Conservation (phyloP, 2,113 vertebrate genomes). For the Cheilinus undulatus region DNA sequence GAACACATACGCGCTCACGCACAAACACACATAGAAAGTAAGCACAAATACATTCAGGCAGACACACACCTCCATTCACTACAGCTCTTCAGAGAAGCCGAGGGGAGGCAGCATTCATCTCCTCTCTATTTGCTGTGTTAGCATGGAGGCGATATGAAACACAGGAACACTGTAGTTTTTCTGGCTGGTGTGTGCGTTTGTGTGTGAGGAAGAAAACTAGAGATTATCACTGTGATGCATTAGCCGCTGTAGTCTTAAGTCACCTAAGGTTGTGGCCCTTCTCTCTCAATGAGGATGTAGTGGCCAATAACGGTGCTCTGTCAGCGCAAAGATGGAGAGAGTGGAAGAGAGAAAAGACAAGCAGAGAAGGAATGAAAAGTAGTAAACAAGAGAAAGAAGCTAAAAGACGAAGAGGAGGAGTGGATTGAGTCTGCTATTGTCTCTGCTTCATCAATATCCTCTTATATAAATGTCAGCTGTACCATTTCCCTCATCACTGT, state of each 20-base stretch:
- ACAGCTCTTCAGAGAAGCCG: constrained; percentile 68
- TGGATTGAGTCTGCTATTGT: constrained; percentile 96
- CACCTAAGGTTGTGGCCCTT: constrained; percentile 79
- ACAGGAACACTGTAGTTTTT: constrained; percentile 55
- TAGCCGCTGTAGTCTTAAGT: constrained; percentile 64
- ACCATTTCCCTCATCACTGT: constrained; percentile 95
- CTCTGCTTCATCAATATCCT: constrained; percentile 99
- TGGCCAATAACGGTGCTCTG: constrained; percentile 72
- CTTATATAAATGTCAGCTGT: constrained; percentile 99
- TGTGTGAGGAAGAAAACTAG: constrained; percentile 57
- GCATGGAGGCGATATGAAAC: constrained; percentile 69
- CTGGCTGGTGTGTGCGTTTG: constrained; percentile 26
- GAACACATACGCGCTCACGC: constrained; percentile 72
- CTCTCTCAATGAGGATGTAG: constrained; percentile 78
- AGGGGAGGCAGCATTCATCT: constrained; percentile 74
- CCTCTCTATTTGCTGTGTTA: constrained; percentile 77
- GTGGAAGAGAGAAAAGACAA: constrained; percentile 59
- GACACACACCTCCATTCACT: constrained; percentile 64
- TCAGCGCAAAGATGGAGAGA: constrained; percentile 72
- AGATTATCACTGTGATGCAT: constrained; percentile 79
- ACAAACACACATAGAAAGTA: constrained; percentile 58
- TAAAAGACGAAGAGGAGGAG: constrained; percentile 66
- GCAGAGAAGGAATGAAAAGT: constrained; percentile 70
- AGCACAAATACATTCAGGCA: constrained; percentile 39
- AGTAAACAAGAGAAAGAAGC: constrained; percentile 73